These are phyloP conservation scores for Microctonus aethiopoides DNA, from an alignment of 2,888 invertebrate genomes.

Conservation along the genomic window DNA sequence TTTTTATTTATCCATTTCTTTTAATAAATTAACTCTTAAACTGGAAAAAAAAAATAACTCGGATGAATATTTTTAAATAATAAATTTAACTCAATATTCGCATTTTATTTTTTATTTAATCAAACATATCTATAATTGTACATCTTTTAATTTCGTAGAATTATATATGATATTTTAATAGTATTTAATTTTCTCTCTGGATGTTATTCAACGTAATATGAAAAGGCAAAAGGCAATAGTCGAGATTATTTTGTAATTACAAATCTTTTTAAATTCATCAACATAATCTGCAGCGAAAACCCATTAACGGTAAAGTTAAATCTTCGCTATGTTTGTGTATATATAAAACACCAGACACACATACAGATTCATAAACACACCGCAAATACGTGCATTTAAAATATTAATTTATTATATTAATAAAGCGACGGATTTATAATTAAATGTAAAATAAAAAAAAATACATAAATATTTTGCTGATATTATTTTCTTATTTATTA, in stretches of 20 bases:
- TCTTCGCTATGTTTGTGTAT: background rate
- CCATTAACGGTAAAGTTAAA: conserved; percentile 52
- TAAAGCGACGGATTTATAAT: too few species aligned
- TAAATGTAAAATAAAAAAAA: too few species aligned
- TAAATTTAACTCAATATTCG: background rate
- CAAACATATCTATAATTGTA: background rate
- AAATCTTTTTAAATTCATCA: conserved; percentile 63
- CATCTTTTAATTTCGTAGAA: background rate
- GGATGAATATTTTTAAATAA: background rate
- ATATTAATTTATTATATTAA: too few species aligned
- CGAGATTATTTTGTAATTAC: conserved; percentile 56
- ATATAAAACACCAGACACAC: background rate
- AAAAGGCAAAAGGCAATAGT: conserved; percentile 30
- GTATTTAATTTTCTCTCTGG: conserved; percentile 9
- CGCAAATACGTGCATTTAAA: too few species aligned
- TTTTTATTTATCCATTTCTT: background rate
- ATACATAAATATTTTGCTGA: too few species aligned
- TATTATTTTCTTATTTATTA: too few species aligned
- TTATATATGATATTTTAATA: background rate
- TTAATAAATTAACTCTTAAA: background rate
- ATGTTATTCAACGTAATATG: conserved; percentile 13
- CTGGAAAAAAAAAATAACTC: background rate
- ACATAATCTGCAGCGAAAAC: conserved; percentile 51
- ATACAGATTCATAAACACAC: conserved; percentile 17
- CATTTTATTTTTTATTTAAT: conserved; percentile 1